These are phyloP conservation scores for Rhysida immarginata DNA, from an alignment of 1,140 invertebrate species.

Conservation along the genomic window DNA sequence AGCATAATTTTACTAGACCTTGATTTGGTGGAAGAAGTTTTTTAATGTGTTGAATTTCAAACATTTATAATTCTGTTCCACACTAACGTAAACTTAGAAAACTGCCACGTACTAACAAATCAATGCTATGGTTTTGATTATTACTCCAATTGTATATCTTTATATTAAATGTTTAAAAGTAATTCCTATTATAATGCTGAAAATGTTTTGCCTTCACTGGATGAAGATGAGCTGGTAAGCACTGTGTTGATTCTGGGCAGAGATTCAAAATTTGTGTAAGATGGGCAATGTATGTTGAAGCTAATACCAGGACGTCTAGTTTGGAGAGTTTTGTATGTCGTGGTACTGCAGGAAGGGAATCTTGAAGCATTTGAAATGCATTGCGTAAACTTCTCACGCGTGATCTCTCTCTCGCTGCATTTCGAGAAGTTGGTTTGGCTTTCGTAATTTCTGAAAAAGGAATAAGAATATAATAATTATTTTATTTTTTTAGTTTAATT, in stretches of 20 bases:
- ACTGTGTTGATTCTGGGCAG: neutral
- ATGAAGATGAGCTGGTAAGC: constrained; percentile 5
- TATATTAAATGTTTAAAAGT: constrained; percentile 1
- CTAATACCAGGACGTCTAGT: constrained; percentile 32
- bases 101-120: too few relatives aligned
- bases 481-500: too few relatives aligned
- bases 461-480: too few relatives aligned
- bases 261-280: constrained; percentile 20
- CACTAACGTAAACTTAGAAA: too few relatives aligned
- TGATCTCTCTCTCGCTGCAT: constrained; percentile 32
- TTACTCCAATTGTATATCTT: too few relatives aligned
- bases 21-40: too few relatives aligned
- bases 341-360: constrained; percentile 30
- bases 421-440: constrained; percentile 23
- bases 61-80: too few relatives aligned
- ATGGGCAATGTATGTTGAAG: constrained; percentile 33
- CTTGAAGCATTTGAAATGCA: constrained; percentile 29
- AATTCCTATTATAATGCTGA: neutral
- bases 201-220: constrained; percentile 7
- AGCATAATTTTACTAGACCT: too few relatives aligned
- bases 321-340: constrained; percentile 33
- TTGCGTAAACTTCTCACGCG: constrained; percentile 29
- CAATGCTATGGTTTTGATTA: too few relatives aligned
- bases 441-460: neutral
- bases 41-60: too few relatives aligned